Base-by-base conservation (phyloP, 1,140 invertebrate species). In the Teleogryllus occipitalis region DNA sequence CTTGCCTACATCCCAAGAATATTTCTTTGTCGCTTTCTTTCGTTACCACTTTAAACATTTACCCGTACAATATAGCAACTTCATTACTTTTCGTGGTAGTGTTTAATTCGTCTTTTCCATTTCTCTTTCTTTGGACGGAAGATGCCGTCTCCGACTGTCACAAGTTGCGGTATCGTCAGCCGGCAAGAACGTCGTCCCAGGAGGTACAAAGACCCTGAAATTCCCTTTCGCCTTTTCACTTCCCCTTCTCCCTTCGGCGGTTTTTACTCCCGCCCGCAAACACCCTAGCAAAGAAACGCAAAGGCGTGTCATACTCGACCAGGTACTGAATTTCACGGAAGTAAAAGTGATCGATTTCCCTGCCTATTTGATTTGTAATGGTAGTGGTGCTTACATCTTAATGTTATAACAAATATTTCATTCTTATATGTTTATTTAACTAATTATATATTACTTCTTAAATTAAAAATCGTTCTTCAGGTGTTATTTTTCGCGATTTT, bases 21-120 rank as follows among this genome's bases (percentile, higher is more conserved):
- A 65, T 65, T 65, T 65, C 54, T 65, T 65, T 65, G 54, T 65
- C 54, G 54, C 54, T 65, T 65, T 65, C 54, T 65, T 65, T 65
- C 54, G 54, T 10, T 14, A 18, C 18, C 7, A 14, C 54, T 65
- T 65, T 18, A 65, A 65, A 65, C 54, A 65, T 65, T 65, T 65
- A 7, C 54, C 10, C 54, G 54, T 18, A 18, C 18, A 65, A 65
- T 65, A 65, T 65, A 65, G 54, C 54, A 65, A 65, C 54, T 18
- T 65, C 54, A 65, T 65, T 65, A 65, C 18, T 10, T 65, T 65
- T 65, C 18, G 54, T 7, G 10, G 54, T 65, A 7, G 54, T 65
- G 7, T 7, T 65, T 65, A 10, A 65, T 18, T 7, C 18, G 54
- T 18, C 10, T 10, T 65, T 65, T 65, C 18, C 54, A 65, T 7